A percentile compares a stretch with the other conserved stretches of the same genome.
Evolutionary conservation across 2,113 vertebrate genomes (phyloP).

Genomic region (Capreolus pygargus): DNA sequence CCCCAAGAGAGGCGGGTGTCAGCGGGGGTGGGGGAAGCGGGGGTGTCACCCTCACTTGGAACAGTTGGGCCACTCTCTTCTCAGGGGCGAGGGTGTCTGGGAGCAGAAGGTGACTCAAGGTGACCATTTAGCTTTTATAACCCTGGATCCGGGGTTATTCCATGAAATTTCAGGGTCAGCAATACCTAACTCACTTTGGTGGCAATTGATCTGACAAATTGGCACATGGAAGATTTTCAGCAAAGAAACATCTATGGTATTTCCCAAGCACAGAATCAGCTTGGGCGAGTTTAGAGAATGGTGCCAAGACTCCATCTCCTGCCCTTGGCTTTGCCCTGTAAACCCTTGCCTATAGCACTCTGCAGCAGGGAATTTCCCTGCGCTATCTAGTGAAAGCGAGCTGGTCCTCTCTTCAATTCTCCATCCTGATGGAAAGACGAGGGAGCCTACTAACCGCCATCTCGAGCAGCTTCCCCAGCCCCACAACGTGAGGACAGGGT

Average conservation of each 20-base stretch:
- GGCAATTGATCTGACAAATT: neutral
- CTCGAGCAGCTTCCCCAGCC: constrained; percentile 81
- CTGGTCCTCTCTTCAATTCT: constrained; percentile 86
- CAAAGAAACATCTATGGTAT: neutral
- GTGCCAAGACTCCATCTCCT: constrained; percentile 55
- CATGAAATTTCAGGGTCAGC: neutral
- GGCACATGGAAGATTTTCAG: neutral
- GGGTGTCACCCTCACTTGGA: neutral
- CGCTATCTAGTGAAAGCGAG: constrained; percentile 75
- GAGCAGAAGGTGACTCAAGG: neutral
- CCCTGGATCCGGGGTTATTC: neutral
- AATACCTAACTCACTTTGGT: neutral
- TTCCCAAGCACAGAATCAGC: neutral
- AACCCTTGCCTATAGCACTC: constrained; percentile 58
- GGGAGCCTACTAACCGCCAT: constrained; percentile 81
- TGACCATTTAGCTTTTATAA: neutral
- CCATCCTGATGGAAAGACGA: constrained; percentile 85
- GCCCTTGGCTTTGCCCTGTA: constrained; percentile 54
- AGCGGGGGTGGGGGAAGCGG: neutral
- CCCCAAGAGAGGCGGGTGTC: neutral
- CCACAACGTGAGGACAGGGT: constrained; percentile 89
- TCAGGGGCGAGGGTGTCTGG: neutral
- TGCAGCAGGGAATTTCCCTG: constrained; percentile 81
- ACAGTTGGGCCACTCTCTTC: neutral
- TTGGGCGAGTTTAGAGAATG: neutral